Base-by-base conservation (phyloP, 2,113 vertebrate genomes). In the Anseranas semipalmata region DNA sequence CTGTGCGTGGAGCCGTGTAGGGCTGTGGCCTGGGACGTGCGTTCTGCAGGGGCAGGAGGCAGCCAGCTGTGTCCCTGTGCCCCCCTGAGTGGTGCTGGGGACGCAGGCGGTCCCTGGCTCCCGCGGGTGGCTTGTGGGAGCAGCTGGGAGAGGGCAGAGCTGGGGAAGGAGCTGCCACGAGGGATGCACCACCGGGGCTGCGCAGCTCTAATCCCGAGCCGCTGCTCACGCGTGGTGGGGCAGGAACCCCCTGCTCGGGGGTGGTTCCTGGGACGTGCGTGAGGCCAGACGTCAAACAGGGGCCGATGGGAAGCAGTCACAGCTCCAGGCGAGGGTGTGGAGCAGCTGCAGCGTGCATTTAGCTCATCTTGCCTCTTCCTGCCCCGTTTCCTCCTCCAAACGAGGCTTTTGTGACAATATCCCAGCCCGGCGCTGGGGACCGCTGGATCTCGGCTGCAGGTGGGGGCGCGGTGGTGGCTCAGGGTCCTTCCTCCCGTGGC, bases 351-450 rank as follows among this genome's bases (percentile, higher is more conserved):
- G 16, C 15, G 30, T 35, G 35, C 17, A 43, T 24, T 55, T 56
- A 12, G 48, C 70, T 93, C 8, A 0, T 56, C 92, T 77, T 96
- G 96, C 94, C 94, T 92, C 56, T 78, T 92, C 95, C 95, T 95
- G 96, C 94, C 93, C 60, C 2, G 0, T 73, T 89, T 77, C 89
- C 78, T 89, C 75, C 87, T 90, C 87, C 63, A 81, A 80, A 80
- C 35, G 41, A 91, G 67, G 65, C 15, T 87, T 85, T 74, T 28
- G 59, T 78, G 84, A 21, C 83, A 62, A 60, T 72, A 21, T 5
- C 37, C 52, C 66, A 85, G 83, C 85, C 5, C 28, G 50, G 80
- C 0, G 0, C 78, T 71, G 85, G 73, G 10, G 53, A 56, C n/a
- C 85, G 50, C 70, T 82, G 70, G 56, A 75, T 77, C 77, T 81